These are phyloP conservation scores for Microchirus variegatus DNA, from an alignment of 2,797 vertebrate species.

Conservation along the genomic window DNA sequence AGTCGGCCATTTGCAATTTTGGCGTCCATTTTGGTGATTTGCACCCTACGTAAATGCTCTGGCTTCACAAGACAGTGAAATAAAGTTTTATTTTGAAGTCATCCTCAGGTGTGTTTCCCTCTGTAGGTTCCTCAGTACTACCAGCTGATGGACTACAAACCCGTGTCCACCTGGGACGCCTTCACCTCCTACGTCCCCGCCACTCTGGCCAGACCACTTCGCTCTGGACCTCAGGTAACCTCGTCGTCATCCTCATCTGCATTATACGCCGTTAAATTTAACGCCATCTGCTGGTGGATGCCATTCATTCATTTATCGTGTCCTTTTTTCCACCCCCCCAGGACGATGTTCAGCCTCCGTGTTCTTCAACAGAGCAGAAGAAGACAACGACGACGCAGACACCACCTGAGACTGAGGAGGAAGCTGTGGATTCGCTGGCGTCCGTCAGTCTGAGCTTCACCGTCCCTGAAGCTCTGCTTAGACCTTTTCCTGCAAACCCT, in stretches of 20 bases:
- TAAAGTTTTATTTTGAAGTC: too few species aligned
- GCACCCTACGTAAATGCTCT: too few species aligned
- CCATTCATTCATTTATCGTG: background rate
- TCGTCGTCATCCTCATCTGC: background rate
- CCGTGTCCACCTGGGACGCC: constrained; percentile 68
- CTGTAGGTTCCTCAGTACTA: constrained; percentile 78
- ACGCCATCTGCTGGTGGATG: background rate
- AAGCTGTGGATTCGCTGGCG: constrained; percentile 2
- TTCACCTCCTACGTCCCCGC: constrained; percentile 52
- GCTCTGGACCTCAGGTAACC: constrained; percentile 65
- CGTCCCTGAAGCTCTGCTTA: constrained; percentile 65
- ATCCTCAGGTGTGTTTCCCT: background rate
- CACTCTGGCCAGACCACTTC: constrained; percentile 61
- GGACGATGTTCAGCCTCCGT: constrained; percentile 28
- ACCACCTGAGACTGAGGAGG: background rate
- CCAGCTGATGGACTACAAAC: constrained; percentile 73
- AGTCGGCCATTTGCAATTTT: too few species aligned
- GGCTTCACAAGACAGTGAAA: too few species aligned
- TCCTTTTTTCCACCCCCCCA: constrained; percentile 10
- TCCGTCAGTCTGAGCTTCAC: constrained; percentile 56
- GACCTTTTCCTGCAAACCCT: constrained; percentile 64
- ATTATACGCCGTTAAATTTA: background rate
- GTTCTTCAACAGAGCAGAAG: background rate
- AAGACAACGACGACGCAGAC: background rate
- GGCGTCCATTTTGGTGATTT: too few species aligned